Evolutionary conservation across 1,140 invertebrate species (phyloP).

Genomic region (Orius laevigatus): DNA sequence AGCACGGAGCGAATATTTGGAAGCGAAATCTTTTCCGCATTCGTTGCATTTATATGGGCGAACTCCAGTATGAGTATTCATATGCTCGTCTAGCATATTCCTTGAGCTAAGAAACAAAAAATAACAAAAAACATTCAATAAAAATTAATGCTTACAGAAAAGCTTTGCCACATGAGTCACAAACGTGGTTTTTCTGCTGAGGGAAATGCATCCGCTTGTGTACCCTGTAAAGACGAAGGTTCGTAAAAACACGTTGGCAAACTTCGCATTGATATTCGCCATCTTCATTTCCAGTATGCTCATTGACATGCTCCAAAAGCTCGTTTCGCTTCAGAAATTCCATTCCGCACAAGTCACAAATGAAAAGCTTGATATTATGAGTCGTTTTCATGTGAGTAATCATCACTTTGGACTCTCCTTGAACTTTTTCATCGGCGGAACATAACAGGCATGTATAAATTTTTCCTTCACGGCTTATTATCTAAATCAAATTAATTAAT

Average conservation of each 20-base stretch:
- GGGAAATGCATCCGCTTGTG: slow-evolving; percentile 45
- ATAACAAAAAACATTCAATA: not conserved
- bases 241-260: slow-evolving; percentile 44
- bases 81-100: slow-evolving; percentile 50
- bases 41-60: slow-evolving; percentile 45
- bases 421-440: slow-evolving; percentile 28
- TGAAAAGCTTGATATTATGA: slow-evolving; percentile 45
- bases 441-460: slow-evolving; percentile 43
- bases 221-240: slow-evolving; percentile 40
- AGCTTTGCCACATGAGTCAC: slow-evolving; percentile 43
- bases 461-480: slow-evolving; percentile 33
- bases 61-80: slow-evolving; percentile 47
- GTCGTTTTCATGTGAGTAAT: slow-evolving; percentile 38
- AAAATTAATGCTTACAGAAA: slow-evolving; percentile 30
- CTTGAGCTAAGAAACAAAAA: slow-evolving; percentile 33
- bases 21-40: slow-evolving; percentile 57
- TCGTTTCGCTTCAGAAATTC: slow-evolving; percentile 43
- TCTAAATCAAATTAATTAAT: slow-evolving; percentile 20
- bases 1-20: slow-evolving; percentile 57
- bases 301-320: slow-evolving; percentile 44
- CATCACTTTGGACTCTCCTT: slow-evolving; percentile 38
- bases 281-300: slow-evolving; percentile 42
- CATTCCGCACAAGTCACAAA: slow-evolving; percentile 51
- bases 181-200: slow-evolving; percentile 42
- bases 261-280: slow-evolving; percentile 46